phyloP scores from a whole-genome alignment of 2,888 invertebrate species.

The Allophyes oxyacanthae region DNA sequence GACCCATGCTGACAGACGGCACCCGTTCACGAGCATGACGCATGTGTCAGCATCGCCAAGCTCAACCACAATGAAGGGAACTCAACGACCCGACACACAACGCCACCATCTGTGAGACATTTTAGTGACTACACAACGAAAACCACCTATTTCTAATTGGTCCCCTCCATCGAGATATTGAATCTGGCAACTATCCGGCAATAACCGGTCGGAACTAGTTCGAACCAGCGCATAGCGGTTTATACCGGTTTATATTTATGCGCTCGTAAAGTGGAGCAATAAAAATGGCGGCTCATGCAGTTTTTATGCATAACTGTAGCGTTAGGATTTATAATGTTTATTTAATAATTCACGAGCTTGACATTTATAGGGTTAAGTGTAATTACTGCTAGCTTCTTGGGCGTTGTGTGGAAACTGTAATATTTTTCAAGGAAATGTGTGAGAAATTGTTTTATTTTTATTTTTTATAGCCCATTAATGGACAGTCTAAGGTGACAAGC shows the following conservation, averaged over 20 bases:
- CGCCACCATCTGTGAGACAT: too few species aligned
- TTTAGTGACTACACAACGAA: too few species aligned
- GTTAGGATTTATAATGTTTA: conserved; percentile 45
- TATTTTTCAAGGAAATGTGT: conserved; percentile 13
- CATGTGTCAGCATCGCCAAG: too few species aligned
- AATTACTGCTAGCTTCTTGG: conserved; percentile 31
- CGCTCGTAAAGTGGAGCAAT: conserved; percentile 63
- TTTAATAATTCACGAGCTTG: conserved; percentile 43
- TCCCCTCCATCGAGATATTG: conserved; percentile 41
- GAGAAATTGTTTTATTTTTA: background rate
- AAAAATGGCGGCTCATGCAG: conserved; percentile 66
- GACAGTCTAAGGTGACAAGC: too few species aligned
- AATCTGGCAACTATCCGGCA: conserved; percentile 42
- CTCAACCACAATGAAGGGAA: too few species aligned
- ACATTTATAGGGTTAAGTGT: conserved; percentile 44
- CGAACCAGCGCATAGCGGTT: conserved; percentile 40
- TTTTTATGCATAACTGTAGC: conserved; percentile 63
- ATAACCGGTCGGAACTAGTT: conserved; percentile 37
- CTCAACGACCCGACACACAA: too few species aligned
- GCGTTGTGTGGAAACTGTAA: conserved; percentile 29
- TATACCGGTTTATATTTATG: conserved; percentile 64
- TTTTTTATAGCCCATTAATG: too few species aligned
- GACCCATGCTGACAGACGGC: too few species aligned
- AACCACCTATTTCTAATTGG: too few species aligned
- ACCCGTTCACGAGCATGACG: too few species aligned